phyloP scores from a whole-genome alignment of 2,797 vertebrate species.

The Peromyscus eremicus region DNA sequence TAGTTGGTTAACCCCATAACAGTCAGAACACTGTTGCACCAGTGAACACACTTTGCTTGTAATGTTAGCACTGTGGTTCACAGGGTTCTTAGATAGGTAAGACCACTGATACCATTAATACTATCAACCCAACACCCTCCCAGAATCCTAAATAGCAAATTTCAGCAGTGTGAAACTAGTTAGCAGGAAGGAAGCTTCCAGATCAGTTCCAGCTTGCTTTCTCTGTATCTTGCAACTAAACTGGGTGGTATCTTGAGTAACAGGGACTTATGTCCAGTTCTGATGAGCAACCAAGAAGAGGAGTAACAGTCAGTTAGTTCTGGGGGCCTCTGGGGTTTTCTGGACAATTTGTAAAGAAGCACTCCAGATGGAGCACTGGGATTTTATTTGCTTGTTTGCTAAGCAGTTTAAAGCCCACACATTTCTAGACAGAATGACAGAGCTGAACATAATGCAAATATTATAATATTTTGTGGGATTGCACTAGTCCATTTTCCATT shows the following conservation, averaged over 20 bases:
- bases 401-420: neutral
- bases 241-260: neutral
- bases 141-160: neutral
- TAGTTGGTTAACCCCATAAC: neutral
- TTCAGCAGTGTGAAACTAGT: neutral
- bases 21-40: neutral
- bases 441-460: neutral
- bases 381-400: neutral
- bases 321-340: neutral
- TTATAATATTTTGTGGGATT: neutral
- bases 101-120: neutral
- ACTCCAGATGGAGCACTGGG: neutral
- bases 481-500: neutral
- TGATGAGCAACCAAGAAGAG: neutral
- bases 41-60: neutral
- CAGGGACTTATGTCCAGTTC: neutral
- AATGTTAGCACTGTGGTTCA: neutral
- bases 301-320: neutral
- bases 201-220: neutral
- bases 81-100: neutral
- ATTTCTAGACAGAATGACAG: constrained; percentile 22
- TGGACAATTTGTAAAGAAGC: neutral
- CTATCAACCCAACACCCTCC: neutral
- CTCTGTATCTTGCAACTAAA: neutral
- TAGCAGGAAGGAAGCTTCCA: neutral